Percentiles rank a stretch among this genome's conserved stretches.
phyloP scores from a whole-genome alignment of 2,888 invertebrate species.

The Ectemnius continuus region DNA sequence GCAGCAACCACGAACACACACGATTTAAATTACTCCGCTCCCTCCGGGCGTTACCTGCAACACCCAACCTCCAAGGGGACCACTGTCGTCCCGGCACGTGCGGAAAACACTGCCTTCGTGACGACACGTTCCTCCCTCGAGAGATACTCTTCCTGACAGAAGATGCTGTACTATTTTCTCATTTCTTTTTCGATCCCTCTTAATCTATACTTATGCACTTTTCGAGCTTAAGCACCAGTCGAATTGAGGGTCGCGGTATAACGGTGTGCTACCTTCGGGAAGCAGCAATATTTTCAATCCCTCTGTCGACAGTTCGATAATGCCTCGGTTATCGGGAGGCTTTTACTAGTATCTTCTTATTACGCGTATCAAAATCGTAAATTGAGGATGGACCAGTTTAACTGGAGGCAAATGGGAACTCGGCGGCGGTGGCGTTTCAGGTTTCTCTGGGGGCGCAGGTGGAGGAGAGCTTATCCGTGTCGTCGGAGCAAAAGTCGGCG shows the following conservation, averaged over 20 bases:
- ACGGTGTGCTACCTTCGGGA: no score
- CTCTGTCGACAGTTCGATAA: no score
- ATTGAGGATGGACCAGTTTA: no score
- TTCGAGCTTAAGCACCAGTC: neutral
- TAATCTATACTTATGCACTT: slow-evolving; percentile 13
- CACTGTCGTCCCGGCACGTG: neutral
- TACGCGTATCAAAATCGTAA: no score
- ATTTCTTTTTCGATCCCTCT: slow-evolving; percentile 10
- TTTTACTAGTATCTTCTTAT: no score
- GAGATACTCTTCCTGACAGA: neutral
- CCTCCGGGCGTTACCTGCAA: neutral
- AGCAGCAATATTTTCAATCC: no score
- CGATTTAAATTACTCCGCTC: slow-evolving; percentile 24
- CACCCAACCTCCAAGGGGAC: neutral
- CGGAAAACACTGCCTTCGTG: slow-evolving; percentile 16
- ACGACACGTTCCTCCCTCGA: slow-evolving; percentile 1
- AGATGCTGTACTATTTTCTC: neutral
- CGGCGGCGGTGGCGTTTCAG: no score
- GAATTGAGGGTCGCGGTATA: no score
- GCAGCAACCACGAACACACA: slow-evolving; percentile 2
- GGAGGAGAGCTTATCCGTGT: no score
- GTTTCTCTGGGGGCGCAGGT: no score
- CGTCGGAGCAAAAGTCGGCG: neutral
- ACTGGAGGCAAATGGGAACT: no score
- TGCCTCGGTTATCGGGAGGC: no score